These are phyloP conservation scores for Acanthaster planci DNA, from an alignment of 35 echinoderm and acorn worm species.

Conservation along the genomic window DNA sequence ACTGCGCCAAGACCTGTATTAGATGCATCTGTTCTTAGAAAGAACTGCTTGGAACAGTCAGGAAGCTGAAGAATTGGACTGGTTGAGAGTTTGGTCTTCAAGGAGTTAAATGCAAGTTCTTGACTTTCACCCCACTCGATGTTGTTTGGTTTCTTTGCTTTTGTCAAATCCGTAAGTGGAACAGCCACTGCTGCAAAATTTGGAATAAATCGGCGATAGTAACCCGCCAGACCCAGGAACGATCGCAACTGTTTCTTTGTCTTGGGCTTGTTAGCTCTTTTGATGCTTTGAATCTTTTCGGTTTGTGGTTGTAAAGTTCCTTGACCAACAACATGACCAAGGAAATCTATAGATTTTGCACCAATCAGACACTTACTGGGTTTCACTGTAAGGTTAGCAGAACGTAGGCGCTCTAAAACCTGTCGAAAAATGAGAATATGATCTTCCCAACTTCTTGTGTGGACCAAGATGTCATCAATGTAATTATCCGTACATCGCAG, in stretches of 20 bases:
- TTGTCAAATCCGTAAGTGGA: constrained; percentile 38
- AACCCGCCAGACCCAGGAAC: constrained; percentile 41
- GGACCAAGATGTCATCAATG: constrained; percentile 72
- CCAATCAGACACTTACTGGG: constrained; percentile 60
- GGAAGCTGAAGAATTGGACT: constrained; percentile 32
- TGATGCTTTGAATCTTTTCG: constrained; percentile 31
- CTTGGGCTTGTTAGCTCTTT: background rate
- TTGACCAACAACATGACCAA: constrained; percentile 35
- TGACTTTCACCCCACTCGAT: constrained; percentile 34
- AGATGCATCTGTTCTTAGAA: constrained; percentile 45
- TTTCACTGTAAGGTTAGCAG: constrained; percentile 28
- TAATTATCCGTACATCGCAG: constrained; percentile 40
- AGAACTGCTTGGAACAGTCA: background rate
- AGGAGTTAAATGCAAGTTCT: constrained; percentile 34
- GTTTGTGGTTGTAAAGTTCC: background rate
- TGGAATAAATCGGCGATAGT: constrained; percentile 45
- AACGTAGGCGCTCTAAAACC: constrained; percentile 24
- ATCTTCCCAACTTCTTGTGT: constrained; percentile 41
- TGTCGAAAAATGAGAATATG: constrained; percentile 32
- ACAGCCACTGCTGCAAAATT: constrained; percentile 37
- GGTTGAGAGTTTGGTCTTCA: background rate
- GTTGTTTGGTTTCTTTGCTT: constrained; percentile 3
- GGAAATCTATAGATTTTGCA: background rate
- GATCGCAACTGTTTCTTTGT: constrained; percentile 59
- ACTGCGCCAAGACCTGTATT: constrained; percentile 18